A percentile compares a stretch with the other conserved stretches of the same genome.
Conservation (phyloP, 2,113 vertebrate species). For the Emydura subglobosa region DNA sequence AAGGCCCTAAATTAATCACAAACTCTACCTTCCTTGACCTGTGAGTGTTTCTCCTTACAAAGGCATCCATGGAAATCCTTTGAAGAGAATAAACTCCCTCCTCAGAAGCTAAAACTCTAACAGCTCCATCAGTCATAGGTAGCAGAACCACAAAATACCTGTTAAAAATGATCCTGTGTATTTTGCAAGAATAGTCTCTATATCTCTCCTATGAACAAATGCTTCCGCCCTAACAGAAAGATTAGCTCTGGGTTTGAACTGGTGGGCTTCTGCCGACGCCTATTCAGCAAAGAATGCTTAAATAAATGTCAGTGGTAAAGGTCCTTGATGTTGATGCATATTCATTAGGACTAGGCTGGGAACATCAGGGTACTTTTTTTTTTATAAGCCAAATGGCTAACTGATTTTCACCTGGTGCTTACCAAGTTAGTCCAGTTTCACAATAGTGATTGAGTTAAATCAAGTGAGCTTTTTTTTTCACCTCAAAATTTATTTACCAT, state of each 20-base stretch:
- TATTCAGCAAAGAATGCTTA: neutral
- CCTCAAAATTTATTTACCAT: neutral
- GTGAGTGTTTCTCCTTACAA: neutral
- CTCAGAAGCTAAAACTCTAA: neutral
- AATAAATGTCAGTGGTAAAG: neutral
- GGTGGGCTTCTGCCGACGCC: neutral
- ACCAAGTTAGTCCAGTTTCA: neutral
- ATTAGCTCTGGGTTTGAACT: neutral
- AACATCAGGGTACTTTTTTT: neutral
- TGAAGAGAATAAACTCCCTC: neutral
- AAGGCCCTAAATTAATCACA: neutral
- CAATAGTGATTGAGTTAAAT: neutral
- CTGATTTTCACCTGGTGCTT: neutral
- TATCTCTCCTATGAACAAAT: neutral
- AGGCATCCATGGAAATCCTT: neutral
- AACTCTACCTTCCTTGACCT: neutral
- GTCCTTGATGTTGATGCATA: neutral
- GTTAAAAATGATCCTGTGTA: neutral
- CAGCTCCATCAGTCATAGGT: neutral
- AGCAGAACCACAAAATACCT: neutral
- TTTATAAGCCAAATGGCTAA: neutral
- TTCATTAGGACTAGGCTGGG: neutral
- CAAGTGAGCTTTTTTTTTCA: neutral
- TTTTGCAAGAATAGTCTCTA: neutral
- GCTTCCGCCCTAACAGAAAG: neutral